phyloP scores from a whole-genome alignment of 2,888 invertebrate genomes.

The Heteropelma amictum region DNA sequence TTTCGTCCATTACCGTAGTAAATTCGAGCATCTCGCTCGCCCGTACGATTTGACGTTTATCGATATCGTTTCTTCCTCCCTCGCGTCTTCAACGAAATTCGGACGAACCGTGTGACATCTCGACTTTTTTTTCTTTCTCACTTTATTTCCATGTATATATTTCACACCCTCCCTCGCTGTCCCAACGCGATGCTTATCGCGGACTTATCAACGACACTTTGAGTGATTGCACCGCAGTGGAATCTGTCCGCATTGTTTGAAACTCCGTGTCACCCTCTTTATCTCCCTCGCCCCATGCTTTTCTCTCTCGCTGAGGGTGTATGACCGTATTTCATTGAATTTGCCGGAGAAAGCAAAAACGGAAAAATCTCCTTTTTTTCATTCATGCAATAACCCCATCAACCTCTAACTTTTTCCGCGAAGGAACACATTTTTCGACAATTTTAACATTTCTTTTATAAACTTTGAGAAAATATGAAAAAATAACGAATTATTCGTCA shows the following conservation, averaged over 20 bases:
- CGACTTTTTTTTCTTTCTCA: slow-evolving; percentile 44
- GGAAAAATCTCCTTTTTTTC: no score
- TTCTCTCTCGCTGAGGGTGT: background rate
- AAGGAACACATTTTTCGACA: no score
- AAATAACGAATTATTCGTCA: no score
- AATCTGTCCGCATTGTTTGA: slow-evolving; percentile 36
- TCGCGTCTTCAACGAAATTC: slow-evolving; percentile 14
- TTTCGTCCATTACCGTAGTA: slow-evolving; percentile 33
- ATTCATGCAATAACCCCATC: no score
- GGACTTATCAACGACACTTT: slow-evolving; percentile 32
- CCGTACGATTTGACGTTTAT: background rate
- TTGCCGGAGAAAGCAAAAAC: no score
- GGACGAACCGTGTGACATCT: slow-evolving; percentile 27
- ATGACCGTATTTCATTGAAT: no score
- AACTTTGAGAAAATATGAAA: no score
- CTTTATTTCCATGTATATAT: background rate
- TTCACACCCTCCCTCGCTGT: background rate
- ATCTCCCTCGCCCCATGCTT: background rate
- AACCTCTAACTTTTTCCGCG: no score
- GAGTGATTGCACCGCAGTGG: background rate
- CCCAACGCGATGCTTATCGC: background rate
- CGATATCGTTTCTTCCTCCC: slow-evolving; percentile 10
- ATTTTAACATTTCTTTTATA: no score
- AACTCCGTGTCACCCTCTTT: background rate
- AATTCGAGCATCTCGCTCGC: slow-evolving; percentile 24